Evolutionary conservation across 2,797 vertebrate genomes (phyloP), one percentile per base, ranked within the genome.

Genomic region (Falco berigora): DNA sequence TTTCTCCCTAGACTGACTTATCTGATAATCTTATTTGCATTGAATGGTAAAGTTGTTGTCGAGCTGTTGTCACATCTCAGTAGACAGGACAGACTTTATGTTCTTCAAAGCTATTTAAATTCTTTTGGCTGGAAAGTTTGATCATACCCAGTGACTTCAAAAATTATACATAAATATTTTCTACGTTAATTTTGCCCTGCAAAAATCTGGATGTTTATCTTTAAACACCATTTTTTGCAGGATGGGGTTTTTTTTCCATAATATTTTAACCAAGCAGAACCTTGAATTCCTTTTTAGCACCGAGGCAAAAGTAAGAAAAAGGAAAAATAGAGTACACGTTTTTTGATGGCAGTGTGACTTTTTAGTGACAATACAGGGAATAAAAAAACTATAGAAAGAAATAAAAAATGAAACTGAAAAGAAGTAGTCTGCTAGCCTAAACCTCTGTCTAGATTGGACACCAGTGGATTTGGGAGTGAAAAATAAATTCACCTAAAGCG

Each of bases 271-370:
- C 72, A 50, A 32, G 7, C 10, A 72, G 30, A 64, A 44, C 58
- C 25, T 74, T 46, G 0, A 78, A 66, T 62, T 90, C 9, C 1
- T 75, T 77, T 81, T 84, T 53, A 66, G 24, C 27, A 52, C 5
- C 50, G 7, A 84, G 12, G 14, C 15, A 58, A 78, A 32, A 27
- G 7, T 30, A 53, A 86, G 11, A 50, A 61, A 89, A 59, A 71
- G 3, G 3, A 34, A 66, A 69, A 84, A 24, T 2, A 66, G 2
- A 32, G 2, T 32, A 17, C 2, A 9, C 16, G 1, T 14, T 53
- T 82, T 88, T 73, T 76, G 38, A 42, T 4, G 4, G 14, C 44
- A 66, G 4, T 40, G 7, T 66, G 50, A 38, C 4, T 81, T 82
- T 56, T 21, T 74, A 55, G 23, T 44, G 23, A 85, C 10, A 38